These are phyloP conservation scores for Auanema sp. DNA, from an alignment of 2,888 invertebrate genomes.

Conservation along the genomic window DNA sequence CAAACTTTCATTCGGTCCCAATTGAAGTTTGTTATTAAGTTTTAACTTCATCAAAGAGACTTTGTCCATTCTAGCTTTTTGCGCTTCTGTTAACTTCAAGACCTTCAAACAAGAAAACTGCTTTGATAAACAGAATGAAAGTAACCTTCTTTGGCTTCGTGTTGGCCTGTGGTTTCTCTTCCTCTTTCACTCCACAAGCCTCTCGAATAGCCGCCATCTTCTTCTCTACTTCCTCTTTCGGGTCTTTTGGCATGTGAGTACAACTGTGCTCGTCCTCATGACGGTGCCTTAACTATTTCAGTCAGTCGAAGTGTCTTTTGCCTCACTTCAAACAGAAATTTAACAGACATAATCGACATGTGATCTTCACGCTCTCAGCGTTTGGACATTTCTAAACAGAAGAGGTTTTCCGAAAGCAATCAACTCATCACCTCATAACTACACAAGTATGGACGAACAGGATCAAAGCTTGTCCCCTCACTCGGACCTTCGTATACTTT, in stretches of 20 bases:
- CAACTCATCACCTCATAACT: background rate
- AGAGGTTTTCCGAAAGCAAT: background rate
- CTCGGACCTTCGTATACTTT: conserved; percentile 6
- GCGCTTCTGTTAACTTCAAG: background rate
- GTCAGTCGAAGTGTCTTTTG: background rate
- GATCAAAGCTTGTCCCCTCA: background rate
- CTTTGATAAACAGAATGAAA: too few species aligned
- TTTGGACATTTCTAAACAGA: conserved; percentile 6
- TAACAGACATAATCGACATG: conserved; percentile 8
- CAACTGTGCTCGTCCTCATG: conserved; percentile 8
- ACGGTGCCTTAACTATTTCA: conserved; percentile 4
- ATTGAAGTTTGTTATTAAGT: conserved; percentile 7
- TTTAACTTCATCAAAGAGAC: conserved; percentile 21
- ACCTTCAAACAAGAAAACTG: too few species aligned
- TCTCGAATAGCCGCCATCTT: too few species aligned
- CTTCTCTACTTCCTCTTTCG: conserved; percentile 2
- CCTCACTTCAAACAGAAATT: conserved; percentile 11
- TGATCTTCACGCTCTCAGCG: conserved; percentile 9
- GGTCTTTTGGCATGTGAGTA: background rate
- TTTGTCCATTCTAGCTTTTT: conserved; percentile 15
- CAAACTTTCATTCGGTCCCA: conserved; percentile 2
- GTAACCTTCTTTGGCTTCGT: too few species aligned
- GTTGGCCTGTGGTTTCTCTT: too few species aligned
- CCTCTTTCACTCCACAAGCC: too few species aligned
- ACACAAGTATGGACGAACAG: conserved; percentile 11